Evolutionary conservation across 37 sponge, comb jelly and placozoan genomes (phyloP).

Genomic region (Petrosia ficiformis): DNA sequence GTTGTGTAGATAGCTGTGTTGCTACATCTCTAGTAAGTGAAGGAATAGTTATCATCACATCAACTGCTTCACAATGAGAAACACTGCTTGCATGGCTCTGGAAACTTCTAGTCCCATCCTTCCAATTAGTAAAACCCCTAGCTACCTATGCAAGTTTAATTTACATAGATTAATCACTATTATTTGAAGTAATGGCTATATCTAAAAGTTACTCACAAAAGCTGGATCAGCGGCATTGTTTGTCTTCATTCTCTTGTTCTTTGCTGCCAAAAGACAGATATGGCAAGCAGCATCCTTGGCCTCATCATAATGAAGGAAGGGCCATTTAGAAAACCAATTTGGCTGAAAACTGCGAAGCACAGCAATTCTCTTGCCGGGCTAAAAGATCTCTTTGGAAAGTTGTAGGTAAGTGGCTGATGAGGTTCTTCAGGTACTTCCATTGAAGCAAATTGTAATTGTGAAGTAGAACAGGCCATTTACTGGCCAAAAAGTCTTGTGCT

Average conservation of each 20-base stretch:
- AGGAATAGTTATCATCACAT: constrained; percentile 30
- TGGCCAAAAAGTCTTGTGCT: too few relatives aligned
- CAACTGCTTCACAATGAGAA: constrained; percentile 24
- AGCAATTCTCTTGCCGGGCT: constrained; percentile 30
- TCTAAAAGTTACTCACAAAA: constrained; percentile 39
- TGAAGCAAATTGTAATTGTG: too few relatives aligned
- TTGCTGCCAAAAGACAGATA: constrained; percentile 19
- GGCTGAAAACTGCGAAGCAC: constrained; percentile 28
- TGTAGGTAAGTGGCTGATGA: constrained; percentile 22
- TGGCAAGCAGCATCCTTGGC: constrained; percentile 18
- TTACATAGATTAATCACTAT: neutral
- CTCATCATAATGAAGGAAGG: constrained; percentile 47
- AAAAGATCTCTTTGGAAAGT: constrained; percentile 42
- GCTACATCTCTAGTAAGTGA: constrained; percentile 21
- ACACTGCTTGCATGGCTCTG: constrained; percentile 11
- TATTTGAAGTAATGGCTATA: neutral
- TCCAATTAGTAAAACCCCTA: constrained; percentile 46
- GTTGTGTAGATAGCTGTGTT: constrained; percentile 8
- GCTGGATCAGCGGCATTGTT: constrained; percentile 53
- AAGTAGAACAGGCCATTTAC: too few relatives aligned
- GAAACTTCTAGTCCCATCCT: constrained; percentile 22
- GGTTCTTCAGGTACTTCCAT: too few relatives aligned
- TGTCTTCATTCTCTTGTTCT: constrained; percentile 13
- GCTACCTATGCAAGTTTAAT: constrained; percentile 17
- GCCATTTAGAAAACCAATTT: constrained; percentile 38